Evolutionary conservation across 2,888 invertebrate genomes (phyloP), one percentile per base, ranked within the genome.

Genomic region (Nycteola revayana): DNA sequence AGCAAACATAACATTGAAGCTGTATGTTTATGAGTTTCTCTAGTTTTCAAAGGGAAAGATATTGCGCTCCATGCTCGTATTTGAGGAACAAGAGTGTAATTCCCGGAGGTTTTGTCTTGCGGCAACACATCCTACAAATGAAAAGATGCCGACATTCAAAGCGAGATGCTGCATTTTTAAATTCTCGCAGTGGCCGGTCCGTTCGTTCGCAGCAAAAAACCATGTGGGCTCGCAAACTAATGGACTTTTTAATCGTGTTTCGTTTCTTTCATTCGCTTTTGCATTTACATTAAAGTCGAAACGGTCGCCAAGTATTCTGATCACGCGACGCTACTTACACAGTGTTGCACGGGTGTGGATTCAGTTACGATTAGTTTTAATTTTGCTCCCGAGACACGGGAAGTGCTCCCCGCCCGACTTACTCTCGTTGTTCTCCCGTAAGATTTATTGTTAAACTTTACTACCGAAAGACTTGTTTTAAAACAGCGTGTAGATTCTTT

Each of bases 31-130:
- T 82, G 81, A 78, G 77, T 77, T 79, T 67, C 68, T 56, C 69
- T 69, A 67, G 68, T 72, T 78, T 74, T 82, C 82, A 85, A 86
- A 86, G 79, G 75, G 70, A 69, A 66, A 72, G 71, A 78, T 80
- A 81, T 85, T 81, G 72, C 83, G 68, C 72, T 59, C 66, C 58
- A 66, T 62, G 67, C 66, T 68, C 73, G 79, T 81, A 78, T 82
- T 84, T 82, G 82, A 80, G 69, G 67, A 76, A 80, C 76, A 78
- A 76, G 81, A 81, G 77, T 73, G 79, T 82, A 84, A 83, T 82
- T 83, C 79, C 78, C 78, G 67, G 73, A 65, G 77, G 84, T 84
- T 84, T 84, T 85, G 83, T 85, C 81, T 84, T 72, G 75, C 68
- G 75, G 75, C 72, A 68, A 70, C 71, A 75, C 74, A 67, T 71